Evolutionary conservation across 2,113 vertebrate genomes (phyloP).

Genomic region (Sander vitreus): DNA sequence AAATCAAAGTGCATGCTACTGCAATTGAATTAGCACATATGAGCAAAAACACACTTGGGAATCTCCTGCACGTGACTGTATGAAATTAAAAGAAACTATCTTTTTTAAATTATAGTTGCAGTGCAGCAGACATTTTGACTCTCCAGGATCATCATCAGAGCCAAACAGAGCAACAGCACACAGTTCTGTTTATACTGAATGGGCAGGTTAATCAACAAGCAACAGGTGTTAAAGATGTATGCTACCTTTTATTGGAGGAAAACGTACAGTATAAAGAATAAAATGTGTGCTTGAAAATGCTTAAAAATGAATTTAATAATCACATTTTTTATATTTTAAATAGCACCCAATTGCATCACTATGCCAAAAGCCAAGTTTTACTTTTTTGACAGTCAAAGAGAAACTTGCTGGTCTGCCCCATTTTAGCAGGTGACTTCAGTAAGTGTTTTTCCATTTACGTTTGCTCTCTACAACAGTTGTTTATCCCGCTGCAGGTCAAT

Average conservation of each 20-base stretch:
- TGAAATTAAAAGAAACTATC: background rate
- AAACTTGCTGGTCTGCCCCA: constrained; percentile 12
- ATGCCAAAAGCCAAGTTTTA: background rate
- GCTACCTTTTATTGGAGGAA: background rate
- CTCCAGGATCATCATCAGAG: background rate
- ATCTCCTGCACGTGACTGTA: background rate
- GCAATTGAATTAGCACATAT: background rate
- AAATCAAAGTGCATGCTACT: too few species aligned
- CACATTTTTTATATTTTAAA: background rate
- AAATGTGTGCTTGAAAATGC: background rate
- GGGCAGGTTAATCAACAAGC: background rate
- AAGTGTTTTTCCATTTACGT: constrained; percentile 61
- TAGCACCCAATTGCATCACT: background rate
- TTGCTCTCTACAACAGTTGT: constrained; percentile 57
- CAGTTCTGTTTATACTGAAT: background rate
- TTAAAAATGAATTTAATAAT: background rate
- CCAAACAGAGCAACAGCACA: background rate
- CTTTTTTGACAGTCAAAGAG: constrained; percentile 26
- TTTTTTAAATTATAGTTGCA: background rate
- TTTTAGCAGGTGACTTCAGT: constrained; percentile 51
- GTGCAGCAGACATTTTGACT: background rate
- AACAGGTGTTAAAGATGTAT: constrained; percentile 9
- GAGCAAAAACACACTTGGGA: background rate
- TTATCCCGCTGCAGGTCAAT: constrained; percentile 35
- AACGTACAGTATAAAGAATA: background rate